A percentile compares a stretch with the other conserved stretches of the same genome.
Conservation (phyloP, 2,888 invertebrate species). For the Ormyrus labotus region DNA sequence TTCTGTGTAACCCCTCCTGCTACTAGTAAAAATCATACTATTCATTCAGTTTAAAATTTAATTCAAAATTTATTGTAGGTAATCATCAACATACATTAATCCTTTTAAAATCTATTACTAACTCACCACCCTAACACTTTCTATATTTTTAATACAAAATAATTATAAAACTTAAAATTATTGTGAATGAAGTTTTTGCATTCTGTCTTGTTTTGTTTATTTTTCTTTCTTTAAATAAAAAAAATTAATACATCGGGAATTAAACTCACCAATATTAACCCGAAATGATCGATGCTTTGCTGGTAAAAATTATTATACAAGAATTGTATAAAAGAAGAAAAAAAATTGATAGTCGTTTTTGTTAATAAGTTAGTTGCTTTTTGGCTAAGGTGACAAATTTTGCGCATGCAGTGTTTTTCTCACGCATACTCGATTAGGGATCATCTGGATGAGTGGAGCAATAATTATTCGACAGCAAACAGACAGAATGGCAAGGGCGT, state of each 20-base stretch:
- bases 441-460: constrained; percentile 40
- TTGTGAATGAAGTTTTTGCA: constrained; percentile 41
- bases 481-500: constrained; percentile 74
- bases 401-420: constrained; percentile 56
- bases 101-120: constrained; percentile 45
- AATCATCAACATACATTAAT: constrained; percentile 30
- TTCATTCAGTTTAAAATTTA: constrained; percentile 34
- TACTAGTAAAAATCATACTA: constrained; percentile 32
- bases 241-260: constrained; percentile 58
- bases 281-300: constrained; percentile 55
- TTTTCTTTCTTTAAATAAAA: constrained; percentile 22
- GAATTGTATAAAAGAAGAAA: constrained; percentile 12
- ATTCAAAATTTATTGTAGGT: constrained; percentile 25
- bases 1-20: constrained; percentile 13
- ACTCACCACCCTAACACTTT: constrained; percentile 51
- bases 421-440: constrained; percentile 42
- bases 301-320: constrained; percentile 35
- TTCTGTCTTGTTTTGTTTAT: constrained; percentile 44
- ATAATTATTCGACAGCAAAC: constrained; percentile 61
- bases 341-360: constrained; percentile 26
- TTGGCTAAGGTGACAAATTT: constrained; percentile 45
- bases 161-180: constrained; percentile 37
- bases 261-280: constrained; percentile 59
- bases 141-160: constrained; percentile 23
- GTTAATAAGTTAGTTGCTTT: constrained; percentile 47